Percentiles rank a stretch among this genome's conserved stretches.
Conservation (phyloP, 1,140 invertebrate species). For the Formica exsecta region DNA sequence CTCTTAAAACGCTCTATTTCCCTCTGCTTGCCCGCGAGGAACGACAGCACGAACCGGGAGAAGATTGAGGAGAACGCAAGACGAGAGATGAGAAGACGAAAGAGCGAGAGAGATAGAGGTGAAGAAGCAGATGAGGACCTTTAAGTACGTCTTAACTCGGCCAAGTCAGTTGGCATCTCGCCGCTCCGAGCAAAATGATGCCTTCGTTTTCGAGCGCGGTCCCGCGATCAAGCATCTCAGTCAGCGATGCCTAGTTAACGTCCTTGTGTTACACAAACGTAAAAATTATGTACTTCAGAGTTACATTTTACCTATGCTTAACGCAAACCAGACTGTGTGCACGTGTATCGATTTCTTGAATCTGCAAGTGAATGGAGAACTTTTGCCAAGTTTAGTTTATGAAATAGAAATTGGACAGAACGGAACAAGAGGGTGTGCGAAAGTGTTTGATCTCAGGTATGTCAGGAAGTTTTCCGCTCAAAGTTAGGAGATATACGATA, state of each 20-base stretch:
- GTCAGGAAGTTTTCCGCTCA: neutral
- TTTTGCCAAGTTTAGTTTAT: conserved; percentile 12
- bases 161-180: conserved; percentile 85
- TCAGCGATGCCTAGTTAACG: conserved; percentile 45
- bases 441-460: conserved; percentile 36
- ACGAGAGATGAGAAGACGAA: conserved; percentile 36
- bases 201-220: conserved; percentile 59
- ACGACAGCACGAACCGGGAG: conserved; percentile 52
- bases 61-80: conserved; percentile 64
- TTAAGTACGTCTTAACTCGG: conserved; percentile 84
- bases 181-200: conserved; percentile 77
- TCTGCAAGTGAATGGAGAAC: conserved; percentile 7
- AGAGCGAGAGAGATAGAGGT: conserved; percentile 58
- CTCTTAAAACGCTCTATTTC: conserved; percentile 85
- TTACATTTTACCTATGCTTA: neutral
- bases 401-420: conserved; percentile 32
- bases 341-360: conserved; percentile 4
- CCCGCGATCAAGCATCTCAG: conserved; percentile 25
- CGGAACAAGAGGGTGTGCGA: neutral
- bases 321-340: neutral
- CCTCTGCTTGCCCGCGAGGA: conserved; percentile 64
- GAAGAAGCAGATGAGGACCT: conserved; percentile 74
- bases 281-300: neutral
- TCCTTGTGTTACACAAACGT: neutral
- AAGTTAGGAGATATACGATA: conserved; percentile 4